phyloP scores from a whole-genome alignment of 2,888 invertebrate species.

The Sarcophaga rosellei region DNA sequence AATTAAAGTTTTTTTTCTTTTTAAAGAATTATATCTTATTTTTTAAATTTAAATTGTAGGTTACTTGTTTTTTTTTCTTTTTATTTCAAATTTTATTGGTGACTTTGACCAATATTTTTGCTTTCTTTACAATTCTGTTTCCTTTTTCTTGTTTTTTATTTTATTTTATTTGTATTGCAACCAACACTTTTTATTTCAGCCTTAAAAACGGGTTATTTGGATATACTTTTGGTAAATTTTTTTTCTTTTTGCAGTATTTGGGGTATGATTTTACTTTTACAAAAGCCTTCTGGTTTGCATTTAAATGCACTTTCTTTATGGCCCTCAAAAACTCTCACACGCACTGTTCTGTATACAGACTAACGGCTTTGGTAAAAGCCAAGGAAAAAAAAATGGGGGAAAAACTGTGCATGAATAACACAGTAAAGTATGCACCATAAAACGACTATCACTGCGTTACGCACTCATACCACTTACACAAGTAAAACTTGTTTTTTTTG shows the following conservation, averaged over 20 bases:
- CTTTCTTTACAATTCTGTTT: slow-evolving; percentile 12
- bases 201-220: slow-evolving; percentile 52
- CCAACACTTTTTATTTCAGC: slow-evolving; percentile 44
- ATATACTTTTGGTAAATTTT: slow-evolving; percentile 41
- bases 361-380: neutral
- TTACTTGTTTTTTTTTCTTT: slow-evolving; percentile 9
- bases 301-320: slow-evolving; percentile 61
- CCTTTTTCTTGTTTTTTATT: slow-evolving; percentile 21
- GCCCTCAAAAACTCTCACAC: slow-evolving; percentile 4
- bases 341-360: neutral
- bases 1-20: slow-evolving; percentile 29
- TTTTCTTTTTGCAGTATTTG: slow-evolving; percentile 27
- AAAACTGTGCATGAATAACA: slow-evolving; percentile 21
- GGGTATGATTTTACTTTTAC: slow-evolving; percentile 48
- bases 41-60: neutral
- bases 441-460: slow-evolving; percentile 56
- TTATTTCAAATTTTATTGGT: slow-evolving; percentile 22
- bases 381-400: slow-evolving; percentile 12
- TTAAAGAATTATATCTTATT: slow-evolving; percentile 7
- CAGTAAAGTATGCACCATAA: slow-evolving; percentile 39
- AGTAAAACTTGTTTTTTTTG: slow-evolving; percentile 7
- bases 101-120: slow-evolving; percentile 62
- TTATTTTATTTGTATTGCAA: slow-evolving; percentile 43
- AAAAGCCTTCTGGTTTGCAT: slow-evolving; percentile 63
- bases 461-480: slow-evolving; percentile 59